phyloP scores from a whole-genome alignment of 2,797 vertebrate species.

The Muscicapa striata region DNA sequence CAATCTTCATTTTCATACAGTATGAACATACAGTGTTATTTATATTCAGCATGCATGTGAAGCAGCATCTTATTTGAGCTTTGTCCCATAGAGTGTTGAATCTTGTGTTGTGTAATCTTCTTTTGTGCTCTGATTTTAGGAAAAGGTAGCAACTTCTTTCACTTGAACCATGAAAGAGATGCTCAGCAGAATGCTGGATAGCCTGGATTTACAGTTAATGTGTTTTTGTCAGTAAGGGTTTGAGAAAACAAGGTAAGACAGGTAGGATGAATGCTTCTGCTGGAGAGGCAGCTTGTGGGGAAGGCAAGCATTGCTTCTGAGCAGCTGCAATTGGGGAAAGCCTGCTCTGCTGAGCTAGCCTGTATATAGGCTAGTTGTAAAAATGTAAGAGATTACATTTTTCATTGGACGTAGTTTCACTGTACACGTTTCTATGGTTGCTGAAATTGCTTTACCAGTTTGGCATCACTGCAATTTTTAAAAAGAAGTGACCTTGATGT shows the following conservation, averaged over 20 bases:
- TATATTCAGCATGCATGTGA: background rate
- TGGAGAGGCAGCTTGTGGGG: background rate
- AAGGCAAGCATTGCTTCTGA: background rate
- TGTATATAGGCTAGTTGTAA: no score
- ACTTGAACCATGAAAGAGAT: background rate
- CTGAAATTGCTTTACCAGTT: background rate
- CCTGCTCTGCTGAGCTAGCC: background rate
- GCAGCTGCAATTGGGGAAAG: background rate
- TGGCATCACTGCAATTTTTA: background rate
- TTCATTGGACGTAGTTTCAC: background rate
- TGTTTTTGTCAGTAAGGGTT: background rate
- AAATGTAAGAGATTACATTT: background rate
- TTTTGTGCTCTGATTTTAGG: background rate
- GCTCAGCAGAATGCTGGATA: background rate
- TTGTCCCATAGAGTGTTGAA: background rate
- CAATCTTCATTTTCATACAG: background rate
- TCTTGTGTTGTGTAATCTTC: background rate
- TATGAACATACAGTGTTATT: background rate
- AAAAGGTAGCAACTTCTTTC: background rate
- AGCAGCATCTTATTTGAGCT: background rate
- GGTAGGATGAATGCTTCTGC: background rate
- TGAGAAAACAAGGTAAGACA: background rate
- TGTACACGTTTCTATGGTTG: background rate
- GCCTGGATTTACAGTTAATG: background rate
- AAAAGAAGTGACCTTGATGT: background rate